Base-by-base conservation (phyloP, 2,113 vertebrate species). In the Heterochromis multidens region DNA sequence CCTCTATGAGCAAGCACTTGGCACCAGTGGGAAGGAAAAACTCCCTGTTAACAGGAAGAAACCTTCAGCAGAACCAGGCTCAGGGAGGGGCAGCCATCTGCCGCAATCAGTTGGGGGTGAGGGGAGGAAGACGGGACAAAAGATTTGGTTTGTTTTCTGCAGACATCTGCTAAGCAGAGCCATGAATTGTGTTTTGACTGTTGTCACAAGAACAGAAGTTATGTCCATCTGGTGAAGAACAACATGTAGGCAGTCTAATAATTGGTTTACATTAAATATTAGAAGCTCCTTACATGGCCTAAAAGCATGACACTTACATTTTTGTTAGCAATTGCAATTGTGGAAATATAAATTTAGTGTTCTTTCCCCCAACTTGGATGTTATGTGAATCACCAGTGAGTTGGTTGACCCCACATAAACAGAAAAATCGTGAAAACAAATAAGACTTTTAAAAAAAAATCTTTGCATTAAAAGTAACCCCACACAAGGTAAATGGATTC, bases 111-210 rank as follows among this genome's bases (percentile, higher is more conserved):
- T n/a, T n/a, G n/a, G n/a, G n/a, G n/a, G n/a, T n/a, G n/a, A n/a
- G n/a, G n/a, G n/a, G n/a, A n/a, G n/a, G n/a, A n/a, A n/a, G n/a
- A n/a, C n/a, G n/a, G n/a, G n/a, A n/a, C n/a, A n/a, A n/a, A n/a
- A n/a, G n/a, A n/a, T n/a, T n/a, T 2, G 27, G 6, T 31, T 74
- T 5, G 11, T 52, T 31, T 31, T 52, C 46, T 52, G 27, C 4
- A 14, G 27, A n/a, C 13, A 74, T 31, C 17, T 8, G 67, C 52
- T 31, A 21, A 0, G 43, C 67, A 74, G 43, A 0, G 25, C 43
- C 7, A 7, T 80, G 83, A 33, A 60, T 85, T 81, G 76, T 62
- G 80, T 65, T 86, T 61, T 7, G n/a, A 33, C 33, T 57, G 46
- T 63, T 65, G 57, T 58, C 46, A 58, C 17, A 88, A 80, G 33